phyloP scores from a whole-genome alignment of 2,113 vertebrate genomes.

The Corythornis cristatus region DNA sequence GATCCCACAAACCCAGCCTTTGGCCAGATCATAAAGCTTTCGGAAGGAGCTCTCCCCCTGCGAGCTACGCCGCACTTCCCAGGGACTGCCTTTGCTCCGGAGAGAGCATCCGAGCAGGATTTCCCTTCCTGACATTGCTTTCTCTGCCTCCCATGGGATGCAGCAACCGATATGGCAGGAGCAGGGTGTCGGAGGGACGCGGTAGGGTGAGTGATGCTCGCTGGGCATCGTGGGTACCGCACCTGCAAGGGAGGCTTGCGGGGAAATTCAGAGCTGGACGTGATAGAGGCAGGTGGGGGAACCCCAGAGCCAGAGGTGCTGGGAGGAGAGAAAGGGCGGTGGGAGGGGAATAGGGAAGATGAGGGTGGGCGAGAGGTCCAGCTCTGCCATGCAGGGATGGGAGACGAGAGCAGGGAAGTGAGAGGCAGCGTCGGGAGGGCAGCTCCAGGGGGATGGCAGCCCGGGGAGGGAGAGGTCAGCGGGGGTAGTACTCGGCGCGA shows the following conservation, averaged over 20 bases:
- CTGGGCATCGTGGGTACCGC: rapidly evolving
- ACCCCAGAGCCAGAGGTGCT: not conserved
- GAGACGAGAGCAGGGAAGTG: rapidly evolving
- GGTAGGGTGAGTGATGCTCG: not conserved
- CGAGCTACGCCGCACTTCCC: not conserved
- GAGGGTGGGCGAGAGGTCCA: not conserved
- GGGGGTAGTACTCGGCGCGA: rapidly evolving
- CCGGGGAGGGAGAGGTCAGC: not conserved
- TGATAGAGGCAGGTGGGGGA: not conserved
- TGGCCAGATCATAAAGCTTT: not conserved
- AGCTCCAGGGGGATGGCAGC: not conserved
- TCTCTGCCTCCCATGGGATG: not conserved
- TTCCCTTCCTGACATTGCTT: not conserved
- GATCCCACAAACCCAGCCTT: slow-evolving; percentile 20
- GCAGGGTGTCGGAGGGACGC: rapidly evolving
- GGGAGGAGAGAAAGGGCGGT: not conserved
- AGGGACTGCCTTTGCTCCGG: not conserved
- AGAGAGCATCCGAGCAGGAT: not conserved
- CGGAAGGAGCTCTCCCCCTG: not conserved
- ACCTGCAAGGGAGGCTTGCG: rapidly evolving
- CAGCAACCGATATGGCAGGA: not conserved
- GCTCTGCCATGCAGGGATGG: rapidly evolving
- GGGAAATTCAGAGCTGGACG: not conserved
- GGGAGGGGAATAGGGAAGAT: not conserved
- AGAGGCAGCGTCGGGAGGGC: rapidly evolving